These are phyloP conservation scores for Rhingia campestris DNA, from an alignment of 2,888 invertebrate genomes.

Conservation along the genomic window DNA sequence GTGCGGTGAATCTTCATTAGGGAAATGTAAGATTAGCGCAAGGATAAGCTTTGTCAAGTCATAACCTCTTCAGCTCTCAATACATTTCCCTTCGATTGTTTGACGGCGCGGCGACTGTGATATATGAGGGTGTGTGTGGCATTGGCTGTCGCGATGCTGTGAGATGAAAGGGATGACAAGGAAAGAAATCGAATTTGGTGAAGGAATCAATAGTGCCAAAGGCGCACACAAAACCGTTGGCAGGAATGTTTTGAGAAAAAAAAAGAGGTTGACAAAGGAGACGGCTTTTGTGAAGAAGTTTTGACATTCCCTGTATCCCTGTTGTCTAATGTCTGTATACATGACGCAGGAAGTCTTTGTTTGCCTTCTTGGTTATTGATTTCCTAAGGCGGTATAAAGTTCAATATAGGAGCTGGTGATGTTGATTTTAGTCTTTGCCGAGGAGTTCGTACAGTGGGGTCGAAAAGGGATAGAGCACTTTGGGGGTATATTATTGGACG, in stretches of 20 bases:
- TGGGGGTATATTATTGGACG: too few species aligned
- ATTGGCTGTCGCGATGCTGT: neutral
- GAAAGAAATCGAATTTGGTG: slow-evolving; percentile 37
- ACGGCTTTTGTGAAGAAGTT: slow-evolving; percentile 21
- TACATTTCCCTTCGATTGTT: slow-evolving; percentile 27
- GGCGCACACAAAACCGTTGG: slow-evolving; percentile 45
- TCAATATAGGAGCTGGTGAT: slow-evolving; percentile 46
- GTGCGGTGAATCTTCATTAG: slow-evolving; percentile 44
- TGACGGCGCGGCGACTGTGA: slow-evolving; percentile 1
- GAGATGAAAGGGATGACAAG: slow-evolving; percentile 1
- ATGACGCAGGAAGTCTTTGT: slow-evolving; percentile 30
- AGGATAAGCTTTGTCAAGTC: slow-evolving; percentile 50
- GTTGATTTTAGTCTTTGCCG: neutral
- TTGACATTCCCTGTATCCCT: slow-evolving; percentile 28
- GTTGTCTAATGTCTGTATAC: neutral
- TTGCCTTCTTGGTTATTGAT: slow-evolving; percentile 64
- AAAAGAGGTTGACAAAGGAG: slow-evolving; percentile 1
- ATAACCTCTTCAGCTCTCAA: slow-evolving; percentile 53
- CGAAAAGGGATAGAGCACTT: too few species aligned
- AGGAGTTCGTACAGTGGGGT: neutral
- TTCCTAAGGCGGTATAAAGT: slow-evolving; percentile 56
- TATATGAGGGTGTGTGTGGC: slow-evolving; percentile 10
- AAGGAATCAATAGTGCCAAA: slow-evolving; percentile 46
- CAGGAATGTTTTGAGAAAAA: neutral
- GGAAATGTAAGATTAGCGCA: slow-evolving; percentile 23